Evolutionary conservation across 1,140 invertebrate genomes (phyloP), one percentile per base, ranked within the genome.

Genomic region (Camponotus vicinus): DNA sequence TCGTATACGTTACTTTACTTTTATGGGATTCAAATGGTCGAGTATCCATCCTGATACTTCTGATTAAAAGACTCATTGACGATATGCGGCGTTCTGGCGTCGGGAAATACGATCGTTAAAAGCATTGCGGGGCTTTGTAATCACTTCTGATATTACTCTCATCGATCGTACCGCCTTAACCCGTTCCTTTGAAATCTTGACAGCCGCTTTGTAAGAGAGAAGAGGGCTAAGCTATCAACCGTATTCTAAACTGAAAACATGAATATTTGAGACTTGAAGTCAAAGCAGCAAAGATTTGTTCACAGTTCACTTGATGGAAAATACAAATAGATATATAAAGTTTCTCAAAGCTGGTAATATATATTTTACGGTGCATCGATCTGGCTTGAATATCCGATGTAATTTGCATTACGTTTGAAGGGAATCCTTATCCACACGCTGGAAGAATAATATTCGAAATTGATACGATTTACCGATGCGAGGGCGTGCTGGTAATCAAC

Each of bases 401-500:
- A 77, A 42, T 42, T 3, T 67, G n/a, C 42, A 49, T 49, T 11
- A 34, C 37, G 34, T 42, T 40, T 45, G 15, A 18, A 32, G 34
- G 27, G n/a, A 45, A 71, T 82, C 27, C 27, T 21, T 15, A 52
- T 52, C 49, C 49, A 15, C 42, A 45, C 27, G 27, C 49, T 52
- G 15, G 49, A 52, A 52, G 49, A 52, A 52, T 52, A 52, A 52
- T 52, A 52, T 52, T 73, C 37, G 59, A 61, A 73, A 73, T 73
- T 71, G 71, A 71, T 61, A 59, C 78, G 5, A 82, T 73, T 73
- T 59, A 13, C 21, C 27, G 40, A 73, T 9, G 45, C 61, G 45
- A 70, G 42, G 45, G 80, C 69, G 79, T 76, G 69, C 86, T 55
- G 61, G 79, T 90, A 89, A 90, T 86, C 49, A 89, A 85, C 45